Conservation (phyloP, 2,888 invertebrate genomes). For the Beris morrisii region DNA sequence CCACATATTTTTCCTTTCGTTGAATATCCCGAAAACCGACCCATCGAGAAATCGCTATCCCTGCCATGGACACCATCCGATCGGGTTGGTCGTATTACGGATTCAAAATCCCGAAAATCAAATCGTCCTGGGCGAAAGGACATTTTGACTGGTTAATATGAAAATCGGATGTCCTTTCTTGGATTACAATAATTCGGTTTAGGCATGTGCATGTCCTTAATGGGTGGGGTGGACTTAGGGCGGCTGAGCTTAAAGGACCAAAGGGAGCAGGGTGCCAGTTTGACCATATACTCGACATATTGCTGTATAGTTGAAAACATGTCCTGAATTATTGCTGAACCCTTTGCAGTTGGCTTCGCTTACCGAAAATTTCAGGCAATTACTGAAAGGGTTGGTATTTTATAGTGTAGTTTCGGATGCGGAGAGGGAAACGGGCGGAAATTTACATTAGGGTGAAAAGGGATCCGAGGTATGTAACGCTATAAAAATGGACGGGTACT, state of each 20-base stretch:
- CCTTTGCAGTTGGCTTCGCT: constrained; percentile 29
- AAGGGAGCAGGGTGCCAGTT: constrained; percentile 3
- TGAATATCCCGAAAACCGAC: constrained; percentile 1
- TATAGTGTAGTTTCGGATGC: background rate
- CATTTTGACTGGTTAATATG: constrained; percentile 40
- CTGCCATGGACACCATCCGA: constrained; percentile 20
- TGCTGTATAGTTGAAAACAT: constrained; percentile 24
- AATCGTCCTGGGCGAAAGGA: constrained; percentile 36
- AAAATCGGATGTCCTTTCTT: constrained; percentile 39
- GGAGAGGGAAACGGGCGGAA: constrained; percentile 11
- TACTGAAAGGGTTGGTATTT: constrained; percentile 28
- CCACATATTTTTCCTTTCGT: too few relatives aligned
- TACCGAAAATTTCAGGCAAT: constrained; percentile 24
- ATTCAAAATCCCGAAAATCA: constrained; percentile 22
- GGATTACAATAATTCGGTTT: constrained; percentile 28
- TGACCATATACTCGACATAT: constrained; percentile 24
- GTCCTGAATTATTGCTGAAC: constrained; percentile 21
- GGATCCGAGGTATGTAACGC: background rate
- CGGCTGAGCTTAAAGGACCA: background rate
- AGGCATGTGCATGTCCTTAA: constrained; percentile 26
- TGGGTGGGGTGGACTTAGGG: constrained; percentile 2
- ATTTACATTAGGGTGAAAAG: constrained; percentile 10
- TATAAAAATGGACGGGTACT: too few relatives aligned
- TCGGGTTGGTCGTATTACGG: constrained; percentile 25
- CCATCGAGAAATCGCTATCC: constrained; percentile 13